Evolutionary conservation across 2,888 invertebrate genomes (phyloP), one percentile per base, ranked within the genome.

Genomic region (Boloria selene): DNA sequence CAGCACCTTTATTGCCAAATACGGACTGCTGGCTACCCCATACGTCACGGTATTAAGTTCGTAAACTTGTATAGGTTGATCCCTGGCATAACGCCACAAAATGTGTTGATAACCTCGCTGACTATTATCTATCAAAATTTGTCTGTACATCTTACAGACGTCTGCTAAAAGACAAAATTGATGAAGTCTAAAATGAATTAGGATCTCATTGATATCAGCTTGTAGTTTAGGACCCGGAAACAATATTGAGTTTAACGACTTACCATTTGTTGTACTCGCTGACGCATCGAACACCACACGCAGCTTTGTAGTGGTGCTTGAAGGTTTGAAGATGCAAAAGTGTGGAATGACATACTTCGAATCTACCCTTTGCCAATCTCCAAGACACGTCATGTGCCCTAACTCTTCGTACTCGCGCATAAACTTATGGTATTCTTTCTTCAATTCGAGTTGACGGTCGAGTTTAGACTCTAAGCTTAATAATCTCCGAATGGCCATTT

Each of bases 21-120:
- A 52, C 18, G 52, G 52, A 52, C 52, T 52, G 14, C 52, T 52
- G 17, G 52, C 52, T 1, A 52, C 52, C 6, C 18, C 52, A 26
- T 52, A 52, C 6, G 52, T 52, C 6, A 52, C 26, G 4, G 52
- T 52, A 22, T 52, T 52, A 3, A 22, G 22, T 22, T 22, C 22
- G 22, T 2, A 22, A 22, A 22, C 22, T 22, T 22, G 22, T 22
- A 22, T 22, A 22, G 22, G 22, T 22, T 22, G 22, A 22, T 22
- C 22, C 1, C 22, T 22, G 22, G 52, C n/a, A 22, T 52, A 10
- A 13, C 52, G 52, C 22, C 52, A 52, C 10, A 52, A 22, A 26
- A 52, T 52, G 16, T 52, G 52, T 22, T 22, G 52, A 52, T 22
- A 52, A 52, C 22, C 22, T 22, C 22, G 22, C 22, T 22, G 22